Evolutionary conservation across 1,140 invertebrate species (phyloP), one percentile per base, ranked within the genome.

Genomic region (Leptinotarsa undecemlineata): DNA sequence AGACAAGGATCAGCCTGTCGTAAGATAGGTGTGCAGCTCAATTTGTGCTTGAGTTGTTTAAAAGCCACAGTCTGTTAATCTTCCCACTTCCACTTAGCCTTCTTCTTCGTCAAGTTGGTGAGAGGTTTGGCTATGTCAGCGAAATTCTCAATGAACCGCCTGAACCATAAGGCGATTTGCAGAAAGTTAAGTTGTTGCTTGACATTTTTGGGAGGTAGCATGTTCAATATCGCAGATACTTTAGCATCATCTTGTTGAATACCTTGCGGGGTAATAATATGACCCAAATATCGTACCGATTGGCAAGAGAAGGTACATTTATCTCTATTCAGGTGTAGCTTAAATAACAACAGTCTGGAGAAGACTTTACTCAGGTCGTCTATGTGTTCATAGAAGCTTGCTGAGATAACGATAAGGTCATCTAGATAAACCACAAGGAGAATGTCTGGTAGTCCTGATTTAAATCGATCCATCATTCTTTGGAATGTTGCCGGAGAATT

Each of bases 401-500:
- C 20, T 8, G 63, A 73, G 11, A 67, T 19, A 21, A 73, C 17
- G 19, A 66, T 48, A 6, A 73, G 17, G 68, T 73, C 72, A 51
- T 73, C 63, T 13, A 73, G 20, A 68, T 70, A 73, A 17, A 33
- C 63, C 19, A 73, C 2, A 13, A 73, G 13, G 26, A 8, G 17
- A 6, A 73, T 20, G 42, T 66, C 72, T 42, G n/a, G 61, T 11
- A 67, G 62, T 8, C 57, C 57, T 8, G 61, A 20, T n/a, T 68
- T 70, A n/a, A 86, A 76, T 4, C 72, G 74, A 71, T 85, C 77
- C 78, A 86, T 85, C 17, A 80, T 5, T 71, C 81, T 60, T 74
- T 85, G 79, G 74, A 87, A 86, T 57, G 74, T 80, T 13, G 76
- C 78, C 1, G 82, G 82, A 14, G 78, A 76, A 51, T 76, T 81